These are phyloP conservation scores for Macropis europaea DNA, from an alignment of 2,888 invertebrate genomes.

Conservation along the genomic window DNA sequence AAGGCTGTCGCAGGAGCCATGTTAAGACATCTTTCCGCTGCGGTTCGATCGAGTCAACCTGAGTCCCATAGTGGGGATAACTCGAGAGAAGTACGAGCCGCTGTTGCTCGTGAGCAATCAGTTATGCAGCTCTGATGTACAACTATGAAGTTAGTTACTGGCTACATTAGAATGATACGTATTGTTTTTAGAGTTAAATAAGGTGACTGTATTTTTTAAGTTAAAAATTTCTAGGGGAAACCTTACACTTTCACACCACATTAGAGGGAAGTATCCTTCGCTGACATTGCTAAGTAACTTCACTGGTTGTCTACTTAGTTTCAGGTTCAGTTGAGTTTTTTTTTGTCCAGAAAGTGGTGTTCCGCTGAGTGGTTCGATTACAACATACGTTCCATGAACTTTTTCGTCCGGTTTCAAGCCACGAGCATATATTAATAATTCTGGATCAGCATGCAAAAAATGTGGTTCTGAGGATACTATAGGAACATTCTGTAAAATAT, in stretches of 20 bases:
- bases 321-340: conserved; percentile 82
- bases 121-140: too few species aligned
- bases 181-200: too few species aligned
- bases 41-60: too few species aligned
- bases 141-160: too few species aligned
- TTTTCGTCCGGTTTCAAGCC: conserved; percentile 82
- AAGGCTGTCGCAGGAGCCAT: too few species aligned
- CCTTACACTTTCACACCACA: conserved; percentile 79
- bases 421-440: conserved; percentile 81
- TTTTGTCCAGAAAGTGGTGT: conserved; percentile 81
- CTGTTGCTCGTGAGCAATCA: too few species aligned
- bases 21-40: too few species aligned
- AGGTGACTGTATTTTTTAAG: too few species aligned
- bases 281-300: conserved; percentile 81
- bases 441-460: conserved; percentile 83
- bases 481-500: conserved; percentile 81
- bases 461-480: conserved; percentile 85
- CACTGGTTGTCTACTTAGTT: conserved; percentile 78
- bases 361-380: conserved; percentile 84
- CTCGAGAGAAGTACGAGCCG: too few species aligned
- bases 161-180: too few species aligned
- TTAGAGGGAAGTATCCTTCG: conserved; percentile 82
- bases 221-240: background rate
- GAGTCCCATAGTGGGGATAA: too few species aligned
- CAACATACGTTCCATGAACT: conserved; percentile 82